phyloP scores from a whole-genome alignment of 2,797 vertebrate species.

The Octomys mimax region DNA sequence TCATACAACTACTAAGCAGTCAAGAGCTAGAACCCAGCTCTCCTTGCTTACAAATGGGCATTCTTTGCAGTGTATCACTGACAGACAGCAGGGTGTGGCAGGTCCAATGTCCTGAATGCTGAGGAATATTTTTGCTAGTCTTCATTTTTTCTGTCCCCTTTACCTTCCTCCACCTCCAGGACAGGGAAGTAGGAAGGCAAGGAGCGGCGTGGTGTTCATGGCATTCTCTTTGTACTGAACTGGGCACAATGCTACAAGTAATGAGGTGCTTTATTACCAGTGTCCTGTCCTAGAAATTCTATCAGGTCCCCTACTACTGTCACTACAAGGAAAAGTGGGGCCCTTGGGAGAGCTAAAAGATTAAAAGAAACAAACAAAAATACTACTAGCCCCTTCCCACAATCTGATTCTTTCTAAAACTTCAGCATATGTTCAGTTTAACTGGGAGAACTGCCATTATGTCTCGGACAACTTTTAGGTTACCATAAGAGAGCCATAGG shows the following conservation, averaged over 20 bases:
- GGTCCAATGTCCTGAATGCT: neutral
- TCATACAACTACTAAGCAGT: neutral
- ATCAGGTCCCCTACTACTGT: neutral
- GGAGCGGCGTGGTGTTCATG: neutral
- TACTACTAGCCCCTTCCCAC: neutral
- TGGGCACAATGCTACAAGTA: neutral
- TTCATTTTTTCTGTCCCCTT: slow-evolving; percentile 36
- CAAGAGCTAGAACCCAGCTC: neutral
- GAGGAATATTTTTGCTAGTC: neutral
- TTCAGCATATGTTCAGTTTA: neutral
- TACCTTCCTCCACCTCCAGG: neutral
- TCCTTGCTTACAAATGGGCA: neutral
- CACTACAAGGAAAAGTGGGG: neutral
- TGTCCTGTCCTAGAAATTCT: neutral
- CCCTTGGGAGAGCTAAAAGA: neutral
- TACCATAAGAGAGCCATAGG: neutral
- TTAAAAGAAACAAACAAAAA: neutral
- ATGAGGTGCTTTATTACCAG: slow-evolving; percentile 14
- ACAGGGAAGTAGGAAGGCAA: neutral
- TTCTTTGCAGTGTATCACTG: neutral
- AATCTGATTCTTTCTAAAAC: slow-evolving; percentile 53
- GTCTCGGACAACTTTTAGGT: neutral
- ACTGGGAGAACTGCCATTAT: neutral
- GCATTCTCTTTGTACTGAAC: slow-evolving; percentile 14
- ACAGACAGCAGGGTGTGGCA: neutral